phyloP scores from a whole-genome alignment of 2,888 invertebrate genomes.

The Rhingia rostrata region DNA sequence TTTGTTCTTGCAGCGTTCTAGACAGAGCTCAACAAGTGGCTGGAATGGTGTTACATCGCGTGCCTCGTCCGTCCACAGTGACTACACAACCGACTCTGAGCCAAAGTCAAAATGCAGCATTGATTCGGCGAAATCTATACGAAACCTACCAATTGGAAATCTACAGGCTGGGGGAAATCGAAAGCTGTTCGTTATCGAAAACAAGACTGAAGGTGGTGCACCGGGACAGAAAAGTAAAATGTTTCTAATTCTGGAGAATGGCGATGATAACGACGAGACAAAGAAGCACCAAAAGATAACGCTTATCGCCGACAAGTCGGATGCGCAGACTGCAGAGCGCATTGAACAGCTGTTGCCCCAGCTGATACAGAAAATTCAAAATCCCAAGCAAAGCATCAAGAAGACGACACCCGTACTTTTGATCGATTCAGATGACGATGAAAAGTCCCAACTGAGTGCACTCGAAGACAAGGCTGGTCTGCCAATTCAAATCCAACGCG shows the following conservation, averaged over 20 bases:
- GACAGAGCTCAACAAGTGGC: constrained; percentile 50
- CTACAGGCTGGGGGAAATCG: constrained; percentile 75
- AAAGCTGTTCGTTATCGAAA: constrained; percentile 80
- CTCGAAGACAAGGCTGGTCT: constrained; percentile 3
- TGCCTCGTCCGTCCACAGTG: constrained; percentile 68
- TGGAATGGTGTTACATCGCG: constrained; percentile 48
- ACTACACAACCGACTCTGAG: constrained; percentile 66
- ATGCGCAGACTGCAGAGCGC: constrained; percentile 78
- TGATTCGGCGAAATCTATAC: constrained; percentile 33
- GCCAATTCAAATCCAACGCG: constrained; percentile 55
- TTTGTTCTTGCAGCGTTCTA: constrained; percentile 52
- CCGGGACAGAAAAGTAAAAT: constrained; percentile 78
- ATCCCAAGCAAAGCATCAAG: constrained; percentile 17
- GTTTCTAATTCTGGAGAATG: constrained; percentile 80
- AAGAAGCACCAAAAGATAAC: constrained; percentile 78
- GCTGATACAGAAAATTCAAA: constrained; percentile 79
- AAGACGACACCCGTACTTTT: constrained; percentile 38
- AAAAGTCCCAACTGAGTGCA: constrained; percentile 16
- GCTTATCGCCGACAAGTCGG: constrained; percentile 79
- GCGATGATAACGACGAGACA: constrained; percentile 76
- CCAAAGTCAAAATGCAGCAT: constrained; percentile 50
- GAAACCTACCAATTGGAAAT: constrained; percentile 56
- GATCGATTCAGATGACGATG: constrained; percentile 36
- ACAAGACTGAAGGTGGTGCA: constrained; percentile 71
- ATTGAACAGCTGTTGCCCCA: constrained; percentile 81